Conservation (phyloP, 1,140 invertebrate species). For the Charaxes varanes region DNA sequence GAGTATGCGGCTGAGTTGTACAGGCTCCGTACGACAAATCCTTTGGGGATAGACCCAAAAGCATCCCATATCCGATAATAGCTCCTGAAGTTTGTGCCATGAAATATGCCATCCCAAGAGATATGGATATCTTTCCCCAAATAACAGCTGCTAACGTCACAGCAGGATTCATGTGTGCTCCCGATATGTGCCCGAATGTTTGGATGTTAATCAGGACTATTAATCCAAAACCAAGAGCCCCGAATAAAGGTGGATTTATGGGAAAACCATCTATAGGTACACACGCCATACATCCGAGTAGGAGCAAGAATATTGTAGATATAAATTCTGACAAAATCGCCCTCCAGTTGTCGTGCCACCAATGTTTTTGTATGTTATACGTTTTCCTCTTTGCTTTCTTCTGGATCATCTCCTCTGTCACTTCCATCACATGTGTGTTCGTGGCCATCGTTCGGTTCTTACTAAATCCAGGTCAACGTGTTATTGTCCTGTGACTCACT, state of each 20-base stretch:
- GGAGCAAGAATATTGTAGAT: conserved; percentile 38
- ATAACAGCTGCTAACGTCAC: conserved; percentile 81
- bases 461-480: too few relatives aligned
- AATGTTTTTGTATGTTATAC: not conserved
- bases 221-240: conserved; percentile 47
- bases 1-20: conserved; percentile 72
- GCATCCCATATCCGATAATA: conserved; percentile 78
- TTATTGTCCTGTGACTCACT: too few relatives aligned
- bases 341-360: conserved; percentile 28
- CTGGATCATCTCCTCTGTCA: conserved; percentile 14
- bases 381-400: conserved; percentile 11
- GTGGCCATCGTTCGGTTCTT: conserved; percentile 25
- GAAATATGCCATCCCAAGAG: conserved; percentile 81
- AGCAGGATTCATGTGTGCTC: conserved; percentile 85
- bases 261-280: conserved; percentile 36
- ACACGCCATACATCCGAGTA: conserved; percentile 51
- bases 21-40: conserved; percentile 71
- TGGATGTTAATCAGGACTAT: conserved; percentile 70
- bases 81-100: conserved; percentile 82
- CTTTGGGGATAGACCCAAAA: conserved; percentile 76
- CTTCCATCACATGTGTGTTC: conserved; percentile 15
- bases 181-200: conserved; percentile 82
- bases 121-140: conserved; percentile 69
- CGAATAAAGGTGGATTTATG: conserved; percentile 28
- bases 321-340: conserved; percentile 40